Evolutionary conservation across 2,113 vertebrate genomes (phyloP), one percentile per base, ranked within the genome.

Genomic region (Turnix velox): DNA sequence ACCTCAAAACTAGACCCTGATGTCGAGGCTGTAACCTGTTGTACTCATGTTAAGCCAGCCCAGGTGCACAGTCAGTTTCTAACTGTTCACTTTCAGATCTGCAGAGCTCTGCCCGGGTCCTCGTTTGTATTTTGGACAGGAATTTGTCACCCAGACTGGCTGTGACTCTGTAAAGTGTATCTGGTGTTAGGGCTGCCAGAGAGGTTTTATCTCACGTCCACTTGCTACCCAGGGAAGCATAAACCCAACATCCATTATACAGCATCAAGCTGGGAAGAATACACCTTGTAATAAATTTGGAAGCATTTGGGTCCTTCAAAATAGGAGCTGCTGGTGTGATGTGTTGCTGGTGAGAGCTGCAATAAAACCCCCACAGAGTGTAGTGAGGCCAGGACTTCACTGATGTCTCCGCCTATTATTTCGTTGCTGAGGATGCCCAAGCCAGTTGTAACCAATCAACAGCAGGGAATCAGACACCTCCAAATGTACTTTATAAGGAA

Each of bases 391-490:
- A 40, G 43, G 68, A 65, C 45, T 93, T 88, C 79, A 67, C 23
- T 61, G 55, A 51, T 33, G 31, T 31, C 6, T 77, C 30, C 82
- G 52, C 18, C 25, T 52, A 4, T 40, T 42, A 52, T 88, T 83
- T 93, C 2, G 0, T 43, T 74, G 58, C 35, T 80, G 24, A 83
- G 58, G 30, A 14, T 42, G 28, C 5, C 58, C 14, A 30, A 78
- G 16, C 4, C 18, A 40, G 12, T n/a, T 4, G 0, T 42, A 46
- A 59, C 0, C 4, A 46, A 59, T 19, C 14, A 39, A 49, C 23
- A 75, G 14, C 24, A 59, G n/a, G 20, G 76, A 69, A 65, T 15
- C 69, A 58, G 9, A 30, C 11, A 63, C 7, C 49, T 63, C 22
- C 5, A 67, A 67, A 18, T 4, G 16, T 27, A 20, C 25, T 90